Conservation (phyloP, 2,797 vertebrate species). For the Poeciliopsis presidionis region DNA sequence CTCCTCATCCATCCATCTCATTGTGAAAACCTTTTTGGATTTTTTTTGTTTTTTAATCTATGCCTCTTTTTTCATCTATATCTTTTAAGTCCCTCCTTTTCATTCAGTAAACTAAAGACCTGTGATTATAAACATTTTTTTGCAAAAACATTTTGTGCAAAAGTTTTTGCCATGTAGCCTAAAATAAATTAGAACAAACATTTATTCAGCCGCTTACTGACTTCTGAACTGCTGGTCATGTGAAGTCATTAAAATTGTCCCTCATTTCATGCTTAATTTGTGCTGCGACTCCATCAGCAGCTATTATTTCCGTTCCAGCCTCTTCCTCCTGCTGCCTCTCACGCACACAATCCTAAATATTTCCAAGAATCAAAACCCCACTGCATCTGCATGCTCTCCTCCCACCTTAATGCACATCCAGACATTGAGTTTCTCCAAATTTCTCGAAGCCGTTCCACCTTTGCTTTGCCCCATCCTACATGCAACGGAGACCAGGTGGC, state of each 20-base stretch:
- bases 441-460: slow-evolving; percentile 31
- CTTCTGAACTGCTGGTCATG: slow-evolving; percentile 27
- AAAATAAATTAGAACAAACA: slow-evolving; percentile 12
- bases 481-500: slow-evolving; percentile 48
- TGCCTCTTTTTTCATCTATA: slow-evolving; percentile 33
- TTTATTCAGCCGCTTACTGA: slow-evolving; percentile 34
- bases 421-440: slow-evolving; percentile 6
- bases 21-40: slow-evolving; percentile 59
- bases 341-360: slow-evolving; percentile 31
- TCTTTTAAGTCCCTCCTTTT: slow-evolving; percentile 18
- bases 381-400: slow-evolving; percentile 30
- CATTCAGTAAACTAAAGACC: slow-evolving; percentile 12
- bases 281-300: slow-evolving; percentile 57
- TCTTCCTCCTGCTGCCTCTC: slow-evolving; percentile 8
- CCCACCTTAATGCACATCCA: slow-evolving; percentile 17
- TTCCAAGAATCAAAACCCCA: slow-evolving; percentile 19
- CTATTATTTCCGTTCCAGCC: slow-evolving; percentile 47
- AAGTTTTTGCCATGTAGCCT: neutral
- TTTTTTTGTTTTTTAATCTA: slow-evolving; percentile 68
- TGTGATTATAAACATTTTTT: neutral
- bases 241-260: slow-evolving; percentile 39
- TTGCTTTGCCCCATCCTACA: slow-evolving; percentile 25
- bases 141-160: neutral
- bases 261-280: slow-evolving; percentile 60
- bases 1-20: slow-evolving; percentile 50